A percentile compares a stretch with the other conserved stretches of the same genome.
Evolutionary conservation across 2,797 vertebrate genomes (phyloP).

Genomic region (Bucorvus abyssinicus): DNA sequence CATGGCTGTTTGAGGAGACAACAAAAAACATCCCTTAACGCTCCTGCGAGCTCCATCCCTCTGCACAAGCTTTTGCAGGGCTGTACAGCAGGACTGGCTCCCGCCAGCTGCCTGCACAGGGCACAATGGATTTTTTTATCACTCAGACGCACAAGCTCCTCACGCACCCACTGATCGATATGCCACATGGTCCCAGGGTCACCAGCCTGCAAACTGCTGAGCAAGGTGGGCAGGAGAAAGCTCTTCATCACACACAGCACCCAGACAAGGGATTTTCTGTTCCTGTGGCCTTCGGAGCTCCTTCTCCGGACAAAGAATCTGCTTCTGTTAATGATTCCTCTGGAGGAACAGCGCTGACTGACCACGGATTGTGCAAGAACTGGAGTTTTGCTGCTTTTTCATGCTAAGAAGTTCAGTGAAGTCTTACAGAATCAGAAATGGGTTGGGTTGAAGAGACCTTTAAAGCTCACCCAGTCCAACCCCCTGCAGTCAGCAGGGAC

Average conservation of each 20-base stretch:
- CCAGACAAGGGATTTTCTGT: not conserved
- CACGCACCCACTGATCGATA: not conserved
- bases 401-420: not conserved
- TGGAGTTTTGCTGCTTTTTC: not conserved
- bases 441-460: not conserved
- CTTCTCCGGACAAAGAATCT: not conserved
- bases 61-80: not conserved
- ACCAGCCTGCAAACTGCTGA: not conserved
- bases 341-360: not conserved
- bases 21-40: no score
- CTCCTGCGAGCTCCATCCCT: not conserved
- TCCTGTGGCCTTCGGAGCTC: not conserved
- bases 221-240: not conserved
- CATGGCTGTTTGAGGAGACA: no score
- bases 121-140: not conserved
- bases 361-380: not conserved
- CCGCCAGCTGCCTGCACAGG: not conserved
- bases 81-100: no score
- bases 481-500: no score
- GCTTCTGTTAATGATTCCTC: not conserved
- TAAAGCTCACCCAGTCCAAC: not conserved
- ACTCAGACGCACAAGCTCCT: not conserved
- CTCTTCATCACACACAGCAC: not conserved
- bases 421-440: not conserved
- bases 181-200: not conserved